Percentiles rank a stretch among this genome's conserved stretches.
Evolutionary conservation across 2,888 invertebrate species (phyloP).

Genomic region (Acrocyrtus sp.): DNA sequence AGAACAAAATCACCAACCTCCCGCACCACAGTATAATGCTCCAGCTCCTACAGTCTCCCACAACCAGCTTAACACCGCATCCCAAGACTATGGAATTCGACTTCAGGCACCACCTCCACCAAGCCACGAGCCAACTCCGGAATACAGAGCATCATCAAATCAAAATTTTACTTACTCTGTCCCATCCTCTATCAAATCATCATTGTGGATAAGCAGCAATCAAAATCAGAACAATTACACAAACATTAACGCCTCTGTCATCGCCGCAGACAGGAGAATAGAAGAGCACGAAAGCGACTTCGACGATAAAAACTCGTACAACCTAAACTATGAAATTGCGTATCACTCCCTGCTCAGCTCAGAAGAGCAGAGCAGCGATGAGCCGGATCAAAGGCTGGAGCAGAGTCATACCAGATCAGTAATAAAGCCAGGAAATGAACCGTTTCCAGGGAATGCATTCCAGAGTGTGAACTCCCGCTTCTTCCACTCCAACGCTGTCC

Average conservation of each 20-base stretch:
- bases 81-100: background rate
- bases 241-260: too few relatives aligned
- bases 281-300: constrained; percentile 4
- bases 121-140: constrained; percentile 4
- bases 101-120: background rate
- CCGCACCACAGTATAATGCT: background rate
- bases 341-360: background rate
- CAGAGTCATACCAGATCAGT: background rate
- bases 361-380: background rate
- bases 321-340: constrained; percentile 13
- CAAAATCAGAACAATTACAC: too few relatives aligned
- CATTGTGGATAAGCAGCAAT: background rate
- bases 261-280: background rate
- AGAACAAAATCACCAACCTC: background rate
- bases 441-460: background rate
- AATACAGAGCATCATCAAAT: constrained; percentile 29
- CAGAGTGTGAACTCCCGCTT: background rate
- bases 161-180: constrained; percentile 35
- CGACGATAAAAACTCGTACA: constrained; percentile 6
- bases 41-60: background rate
- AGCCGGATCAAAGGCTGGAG: background rate
- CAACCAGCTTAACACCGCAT: background rate
- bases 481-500: too few relatives aligned
- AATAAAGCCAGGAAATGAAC: background rate
- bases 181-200: constrained; percentile 5